A percentile compares a stretch with the other conserved stretches of the same genome.
Evolutionary conservation across 2,797 vertebrate genomes (phyloP).

Genomic region (Fringilla coelebs): DNA sequence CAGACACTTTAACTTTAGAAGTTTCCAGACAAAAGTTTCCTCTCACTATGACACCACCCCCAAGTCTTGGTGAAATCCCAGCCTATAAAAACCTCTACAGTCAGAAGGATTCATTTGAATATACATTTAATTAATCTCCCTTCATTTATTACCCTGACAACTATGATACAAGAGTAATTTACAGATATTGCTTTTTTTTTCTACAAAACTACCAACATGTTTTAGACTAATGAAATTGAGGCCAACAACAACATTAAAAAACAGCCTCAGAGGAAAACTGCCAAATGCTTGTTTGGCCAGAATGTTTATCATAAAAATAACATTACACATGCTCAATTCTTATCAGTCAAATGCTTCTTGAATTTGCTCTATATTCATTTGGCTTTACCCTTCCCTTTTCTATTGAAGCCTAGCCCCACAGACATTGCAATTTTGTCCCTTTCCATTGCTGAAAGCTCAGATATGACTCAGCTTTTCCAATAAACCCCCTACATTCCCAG

Average conservation of each 20-base stretch:
- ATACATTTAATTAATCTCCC: slow-evolving; percentile 35
- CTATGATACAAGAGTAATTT: slow-evolving; percentile 20
- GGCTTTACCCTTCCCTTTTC: background rate
- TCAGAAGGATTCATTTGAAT: background rate
- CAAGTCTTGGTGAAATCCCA: background rate
- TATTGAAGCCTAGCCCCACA: background rate
- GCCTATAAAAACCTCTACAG: background rate
- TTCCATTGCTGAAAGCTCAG: background rate
- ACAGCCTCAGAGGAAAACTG: background rate
- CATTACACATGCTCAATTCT: slow-evolving; percentile 12
- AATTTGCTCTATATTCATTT: background rate
- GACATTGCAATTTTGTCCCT: background rate
- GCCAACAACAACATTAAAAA: slow-evolving; percentile 25
- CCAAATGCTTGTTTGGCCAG: slow-evolving; percentile 18
- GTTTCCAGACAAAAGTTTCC: slow-evolving; percentile 9
- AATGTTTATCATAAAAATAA: slow-evolving; percentile 41
- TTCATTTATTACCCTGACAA: slow-evolving; percentile 47
- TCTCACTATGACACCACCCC: background rate
- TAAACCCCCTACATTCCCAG: background rate
- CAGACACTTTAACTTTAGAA: slow-evolving; percentile 1
- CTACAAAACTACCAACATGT: background rate
- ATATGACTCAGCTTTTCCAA: background rate
- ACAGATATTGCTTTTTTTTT: background rate
- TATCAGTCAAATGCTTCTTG: slow-evolving; percentile 8
- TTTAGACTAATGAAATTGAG: slow-evolving; percentile 29